These are phyloP conservation scores for Halocynthia roretzi DNA, from an alignment of 23 tunicate genomes.

Conservation along the genomic window DNA sequence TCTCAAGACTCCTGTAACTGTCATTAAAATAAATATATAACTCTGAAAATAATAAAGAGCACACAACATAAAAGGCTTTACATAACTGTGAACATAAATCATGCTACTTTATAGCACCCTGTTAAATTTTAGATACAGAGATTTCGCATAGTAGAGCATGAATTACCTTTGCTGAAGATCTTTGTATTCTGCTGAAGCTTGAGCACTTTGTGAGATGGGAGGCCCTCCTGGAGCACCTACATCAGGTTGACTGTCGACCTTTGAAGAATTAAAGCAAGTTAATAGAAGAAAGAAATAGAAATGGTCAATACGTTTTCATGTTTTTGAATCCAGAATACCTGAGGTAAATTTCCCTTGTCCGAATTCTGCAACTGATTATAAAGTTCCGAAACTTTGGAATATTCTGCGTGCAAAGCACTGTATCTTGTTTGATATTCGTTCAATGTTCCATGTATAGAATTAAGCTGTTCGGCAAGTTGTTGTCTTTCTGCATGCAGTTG, in stretches of 20 bases:
- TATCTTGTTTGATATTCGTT: conserved; percentile 61
- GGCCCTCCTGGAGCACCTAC: conserved; percentile 24
- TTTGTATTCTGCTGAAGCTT: conserved; percentile 11
- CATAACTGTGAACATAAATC: too few relatives aligned
- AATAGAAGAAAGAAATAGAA: too few relatives aligned
- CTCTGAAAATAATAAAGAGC: too few relatives aligned
- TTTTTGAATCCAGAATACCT: too few relatives aligned
- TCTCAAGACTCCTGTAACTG: too few relatives aligned
- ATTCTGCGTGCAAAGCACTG: conserved; percentile 34
- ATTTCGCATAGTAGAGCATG: neutral
- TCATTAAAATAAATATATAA: too few relatives aligned
- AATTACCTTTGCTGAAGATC: conserved; percentile 16
- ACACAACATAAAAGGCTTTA: too few relatives aligned
- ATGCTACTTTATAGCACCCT: too few relatives aligned
- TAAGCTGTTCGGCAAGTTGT: conserved; percentile 33
- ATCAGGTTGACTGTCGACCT: neutral
- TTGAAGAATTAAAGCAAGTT: too few relatives aligned
- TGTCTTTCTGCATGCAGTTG: conserved; percentile 27
- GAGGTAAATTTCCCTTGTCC: too few relatives aligned
- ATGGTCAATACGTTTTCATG: too few relatives aligned
- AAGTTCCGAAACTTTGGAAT: conserved; percentile 21
- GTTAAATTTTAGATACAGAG: too few relatives aligned
- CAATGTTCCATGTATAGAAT: conserved; percentile 11
- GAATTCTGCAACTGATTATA: neutral
- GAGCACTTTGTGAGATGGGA: neutral